Base-by-base conservation (phyloP, 2,797 vertebrate genomes). In the Knipowitschia caucasica region DNA sequence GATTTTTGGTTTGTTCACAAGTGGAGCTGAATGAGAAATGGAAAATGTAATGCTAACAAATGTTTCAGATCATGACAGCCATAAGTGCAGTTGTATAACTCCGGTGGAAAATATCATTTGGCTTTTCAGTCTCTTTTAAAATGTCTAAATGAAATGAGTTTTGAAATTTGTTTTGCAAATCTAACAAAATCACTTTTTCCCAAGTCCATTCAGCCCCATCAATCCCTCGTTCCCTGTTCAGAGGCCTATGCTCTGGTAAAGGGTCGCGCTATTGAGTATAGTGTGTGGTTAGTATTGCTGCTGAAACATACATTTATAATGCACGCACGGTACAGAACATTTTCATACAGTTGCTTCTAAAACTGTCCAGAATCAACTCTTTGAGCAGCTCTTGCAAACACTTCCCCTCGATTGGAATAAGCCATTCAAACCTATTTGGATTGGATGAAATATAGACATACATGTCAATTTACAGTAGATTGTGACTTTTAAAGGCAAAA, bases 261-360 rank as follows among this genome's bases (percentile, higher is more conserved):
- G 59, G 70, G 71, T 10, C 42, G 66, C 50, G 59, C 53, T 61
- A 52, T 46, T 56, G 25, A 44, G 30, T 58, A 44, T n/a, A n/a
- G n/a, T n/a, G n/a, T n/a, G n/a, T n/a, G n/a, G n/a, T 66, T 59
- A 54, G 74, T 89, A 88, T 89, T 89, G 84, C 83, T 88, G 71
- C 67, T 31, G 42, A 74, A 77, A 50, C 54, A 53, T 36, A 50
- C 9, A 17, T n/a, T n/a, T n/a, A 33, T n/a, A 25, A 33, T 47
- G 35, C 57, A 56, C 42, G 27, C 36, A 56, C 29, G 23, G n/a
- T 40, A 56, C 26, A 25, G 12, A 30, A 67, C 36, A 34, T 29
- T 51, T 15, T 7, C 26, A 56, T 56, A 18, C 25, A 62, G 42
- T 6, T 25, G 11, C 31, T 34, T 53, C 43, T 18, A 3, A 68